Conservation (phyloP, 2,888 invertebrate genomes). For the Agrypnus murinus region DNA sequence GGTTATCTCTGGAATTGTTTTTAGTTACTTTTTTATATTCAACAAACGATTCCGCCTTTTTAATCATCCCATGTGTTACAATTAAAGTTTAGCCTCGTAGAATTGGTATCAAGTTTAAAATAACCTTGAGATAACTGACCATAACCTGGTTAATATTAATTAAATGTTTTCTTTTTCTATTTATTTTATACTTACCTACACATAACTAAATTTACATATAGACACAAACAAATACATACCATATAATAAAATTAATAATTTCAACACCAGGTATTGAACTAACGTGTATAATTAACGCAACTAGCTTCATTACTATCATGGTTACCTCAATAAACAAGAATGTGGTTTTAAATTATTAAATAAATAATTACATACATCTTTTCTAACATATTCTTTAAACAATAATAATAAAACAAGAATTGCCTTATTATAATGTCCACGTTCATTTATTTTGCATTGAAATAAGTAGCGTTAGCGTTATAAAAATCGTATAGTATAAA, state of each 20-base stretch:
- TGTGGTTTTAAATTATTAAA: constrained; percentile 9
- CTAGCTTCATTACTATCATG: neutral
- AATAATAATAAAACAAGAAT: constrained; percentile 11
- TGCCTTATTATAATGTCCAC: neutral
- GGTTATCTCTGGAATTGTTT: no score
- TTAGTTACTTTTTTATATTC: no score
- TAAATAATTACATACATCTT: neutral
- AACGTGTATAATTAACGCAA: constrained; percentile 8
- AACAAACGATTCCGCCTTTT: no score
- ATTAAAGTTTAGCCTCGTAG: no score
- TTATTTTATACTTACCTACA: no score
- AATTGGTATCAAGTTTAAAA: no score
- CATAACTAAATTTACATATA: no score
- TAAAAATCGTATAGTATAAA: neutral
- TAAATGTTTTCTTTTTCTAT: no score
- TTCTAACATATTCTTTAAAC: neutral
- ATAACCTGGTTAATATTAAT: no score
- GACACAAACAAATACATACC: neutral
- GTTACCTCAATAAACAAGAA: constrained; percentile 15
- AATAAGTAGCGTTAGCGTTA: neutral
- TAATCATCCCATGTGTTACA: no score
- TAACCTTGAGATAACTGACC: no score
- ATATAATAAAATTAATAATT: constrained; percentile 14
- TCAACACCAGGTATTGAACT: neutral
- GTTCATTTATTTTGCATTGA: neutral